Evolutionary conservation across 2,888 invertebrate species (phyloP), one percentile per base, ranked within the genome.

Genomic region (Anthrax anthrax): DNA sequence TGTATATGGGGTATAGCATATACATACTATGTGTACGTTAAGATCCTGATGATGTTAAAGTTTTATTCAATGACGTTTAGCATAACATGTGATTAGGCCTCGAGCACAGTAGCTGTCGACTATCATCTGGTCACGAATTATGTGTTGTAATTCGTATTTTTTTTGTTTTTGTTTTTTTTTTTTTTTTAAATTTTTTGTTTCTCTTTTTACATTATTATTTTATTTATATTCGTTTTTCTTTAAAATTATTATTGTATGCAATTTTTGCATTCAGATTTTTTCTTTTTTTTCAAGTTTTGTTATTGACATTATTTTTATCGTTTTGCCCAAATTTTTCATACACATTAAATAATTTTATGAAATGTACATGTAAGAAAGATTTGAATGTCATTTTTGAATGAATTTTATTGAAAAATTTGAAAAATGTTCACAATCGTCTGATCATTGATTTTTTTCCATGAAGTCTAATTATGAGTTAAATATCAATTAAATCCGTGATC

Each of bases 81-180:
- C 46, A 46, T 41, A 51, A 49, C 46, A 41, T 48, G 46, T 46
- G 46, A 44, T 50, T 50, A 46, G 48, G 50, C 45, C 48, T 37
- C 39, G 37, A 44, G 47, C 45, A 47, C 44, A 46, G 47, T 44
- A 47, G 50, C 48, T 34, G 50, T 40, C 43, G 40, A 43, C 44
- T 44, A 44, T 46, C 46, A 47, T 46, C 43, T 43, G 47, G 51
- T 47, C 47, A 44, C 47, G 47, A 47, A 45, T 44, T 41, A 43
- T 40, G 42, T 46, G 44, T 46, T 46, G 39, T 34, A 32, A 32
- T 32, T 12, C 12, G 23, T 27, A 27, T 27, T 32, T 12, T 32
- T 32, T 12, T 32, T 32, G 12, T 32, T 32, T 32, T 32, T 12
- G 12, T 32, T 32, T 2, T 12, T 12, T 32, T 12, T 32, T 5